Evolutionary conservation across 2,797 vertebrate species (phyloP), one percentile per base, ranked within the genome.

Genomic region (Sebastes minor): DNA sequence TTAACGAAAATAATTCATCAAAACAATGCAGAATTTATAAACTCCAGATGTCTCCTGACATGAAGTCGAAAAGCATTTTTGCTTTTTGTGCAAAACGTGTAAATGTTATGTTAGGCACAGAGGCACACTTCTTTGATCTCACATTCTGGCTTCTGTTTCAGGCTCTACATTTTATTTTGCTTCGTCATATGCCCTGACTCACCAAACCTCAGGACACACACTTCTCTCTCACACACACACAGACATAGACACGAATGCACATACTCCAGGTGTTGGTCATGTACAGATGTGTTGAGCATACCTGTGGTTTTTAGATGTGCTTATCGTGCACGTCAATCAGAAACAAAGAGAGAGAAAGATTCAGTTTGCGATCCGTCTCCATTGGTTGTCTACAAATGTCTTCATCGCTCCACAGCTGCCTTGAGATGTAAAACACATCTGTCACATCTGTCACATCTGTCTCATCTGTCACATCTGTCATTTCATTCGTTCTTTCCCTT

Each of bases 161-260:
- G 46, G 27, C 62, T 53, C 25, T 16, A 49, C 67, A 53, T 81
- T 76, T 66, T 30, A 62, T 59, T 80, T 76, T 0, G 3, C 0
- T 62, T 22, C 0, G 0, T 83, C 49, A 63, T 72, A 6, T 6
- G 33, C 6, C 16, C 2, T 80, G 80, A 88, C 70, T 86, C 80
- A 89, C 2, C 8, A 38, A 49, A 61, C 30, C 57, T 8, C 70
- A n/a, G 18, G 23, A 52, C 22, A 64, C 75, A 62, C 61, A 35
- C 42, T 16, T 42, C 38, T 18, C 42, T 23, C 1, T 46, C 60
- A 32, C 38, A 16, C 59, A 65, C 69, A 32, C 52, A 55, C 23
- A 71, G 22, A 22, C 27, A 28, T 1, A 52, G 0, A 63, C 10
- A 8, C 5, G 2, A 6, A 53, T 3, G 10, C 52, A 61, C 56